These are phyloP conservation scores for Malurus splendens DNA, from an alignment of 2,797 vertebrate genomes.

Conservation along the genomic window DNA sequence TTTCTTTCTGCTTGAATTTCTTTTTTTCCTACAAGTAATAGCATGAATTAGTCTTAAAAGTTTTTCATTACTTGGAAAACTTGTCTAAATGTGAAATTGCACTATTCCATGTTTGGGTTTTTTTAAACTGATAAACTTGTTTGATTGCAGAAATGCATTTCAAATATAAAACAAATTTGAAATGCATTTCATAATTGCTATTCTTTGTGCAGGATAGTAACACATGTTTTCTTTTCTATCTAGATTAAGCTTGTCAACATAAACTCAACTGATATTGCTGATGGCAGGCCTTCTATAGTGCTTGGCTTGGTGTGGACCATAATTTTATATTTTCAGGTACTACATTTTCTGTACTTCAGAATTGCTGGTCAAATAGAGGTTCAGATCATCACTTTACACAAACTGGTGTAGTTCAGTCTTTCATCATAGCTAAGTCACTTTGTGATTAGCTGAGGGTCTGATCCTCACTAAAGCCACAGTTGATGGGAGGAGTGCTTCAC, in stretches of 20 bases:
- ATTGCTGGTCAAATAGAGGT: not conserved
- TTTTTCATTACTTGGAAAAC: not conserved
- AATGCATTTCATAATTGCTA: not conserved
- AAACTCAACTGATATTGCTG: constrained; percentile 95
- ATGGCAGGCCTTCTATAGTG: constrained; percentile 92
- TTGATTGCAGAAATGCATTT: not conserved
- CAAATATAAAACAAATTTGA: not conserved
- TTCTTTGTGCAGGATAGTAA: not conserved
- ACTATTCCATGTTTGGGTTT: not conserved
- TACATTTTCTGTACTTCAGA: not conserved
- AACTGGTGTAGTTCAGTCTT: not conserved
- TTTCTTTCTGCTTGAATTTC: not conserved
- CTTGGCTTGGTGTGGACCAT: constrained; percentile 96
- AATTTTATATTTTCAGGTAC: constrained; percentile 97
- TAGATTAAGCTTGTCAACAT: constrained; percentile 99
- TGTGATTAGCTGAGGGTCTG: not conserved
- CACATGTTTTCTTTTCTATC: not conserved
- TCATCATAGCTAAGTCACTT: not conserved
- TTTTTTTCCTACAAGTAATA: not conserved
- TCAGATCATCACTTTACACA: not conserved
- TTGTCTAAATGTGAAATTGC: not conserved
- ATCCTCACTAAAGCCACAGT: not conserved
- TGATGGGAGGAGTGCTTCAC: not conserved
- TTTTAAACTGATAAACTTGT: not conserved
- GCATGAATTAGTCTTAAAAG: not conserved